Conservation (phyloP, 37 sponge, comb jelly and placozoan genomes). For the Aplysina aerophoba region DNA sequence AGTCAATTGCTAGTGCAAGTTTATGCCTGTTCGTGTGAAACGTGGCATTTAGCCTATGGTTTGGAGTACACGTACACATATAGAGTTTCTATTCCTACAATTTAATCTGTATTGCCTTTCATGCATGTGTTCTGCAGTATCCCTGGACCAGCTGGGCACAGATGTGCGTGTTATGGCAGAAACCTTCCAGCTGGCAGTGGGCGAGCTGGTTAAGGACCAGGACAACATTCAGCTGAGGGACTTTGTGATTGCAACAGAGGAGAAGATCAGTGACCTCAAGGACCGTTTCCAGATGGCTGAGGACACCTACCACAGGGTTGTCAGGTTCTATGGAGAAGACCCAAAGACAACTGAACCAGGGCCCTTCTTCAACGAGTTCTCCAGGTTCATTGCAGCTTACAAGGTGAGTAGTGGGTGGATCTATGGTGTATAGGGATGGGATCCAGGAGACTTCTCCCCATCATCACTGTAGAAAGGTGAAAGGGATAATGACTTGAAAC, state of each 20-base stretch:
- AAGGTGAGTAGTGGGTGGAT: conserved; percentile 41
- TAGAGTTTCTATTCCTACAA: too few relatives aligned
- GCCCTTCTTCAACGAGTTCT: conserved; percentile 58
- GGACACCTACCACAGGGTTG: conserved; percentile 61
- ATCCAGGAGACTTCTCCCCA: too few relatives aligned
- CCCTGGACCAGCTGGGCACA: conserved; percentile 61
- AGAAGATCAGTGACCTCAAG: conserved; percentile 65
- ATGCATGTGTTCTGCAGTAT: conserved; percentile 29
- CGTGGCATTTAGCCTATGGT: too few relatives aligned
- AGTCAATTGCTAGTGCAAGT: too few relatives aligned
- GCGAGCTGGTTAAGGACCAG: conserved; percentile 70
- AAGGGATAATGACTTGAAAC: too few relatives aligned
- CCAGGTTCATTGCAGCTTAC: conserved; percentile 63
- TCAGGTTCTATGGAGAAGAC: conserved; percentile 73
- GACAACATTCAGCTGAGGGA: conserved; percentile 71
- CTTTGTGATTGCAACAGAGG: conserved; percentile 73
- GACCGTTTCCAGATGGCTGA: conserved; percentile 60
- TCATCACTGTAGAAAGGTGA: too few relatives aligned
- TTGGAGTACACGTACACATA: too few relatives aligned
- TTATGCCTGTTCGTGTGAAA: too few relatives aligned
- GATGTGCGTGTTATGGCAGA: conserved; percentile 50
- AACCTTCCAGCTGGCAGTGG: conserved; percentile 57
- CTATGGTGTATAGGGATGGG: too few relatives aligned
- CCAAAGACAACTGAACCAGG: conserved; percentile 57
- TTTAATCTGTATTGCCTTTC: too few relatives aligned